A percentile compares a stretch with the other conserved stretches of the same genome.
Conservation (phyloP, 1,140 invertebrate species). For the Ephestia elutella region DNA sequence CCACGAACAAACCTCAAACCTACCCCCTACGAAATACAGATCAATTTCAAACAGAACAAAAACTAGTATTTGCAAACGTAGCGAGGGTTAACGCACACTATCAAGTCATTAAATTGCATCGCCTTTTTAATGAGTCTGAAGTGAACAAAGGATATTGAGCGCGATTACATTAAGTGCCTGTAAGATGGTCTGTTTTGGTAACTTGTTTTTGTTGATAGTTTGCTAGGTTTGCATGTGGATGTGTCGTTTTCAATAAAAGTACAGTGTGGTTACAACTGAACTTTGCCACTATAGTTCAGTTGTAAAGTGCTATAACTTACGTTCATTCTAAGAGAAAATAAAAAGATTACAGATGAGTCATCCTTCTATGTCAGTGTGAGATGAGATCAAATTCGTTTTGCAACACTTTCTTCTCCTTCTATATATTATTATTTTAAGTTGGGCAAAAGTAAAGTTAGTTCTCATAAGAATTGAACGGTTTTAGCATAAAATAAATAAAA, state of each 20-base stretch:
- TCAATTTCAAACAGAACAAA: conserved; percentile 23
- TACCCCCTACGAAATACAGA: conserved; percentile 29
- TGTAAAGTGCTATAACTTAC: too few relatives aligned
- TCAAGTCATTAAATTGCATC: conserved; percentile 75
- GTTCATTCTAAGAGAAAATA: too few relatives aligned
- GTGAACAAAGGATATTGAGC: conserved; percentile 73
- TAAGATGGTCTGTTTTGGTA: conserved; percentile 51
- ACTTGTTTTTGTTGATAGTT: conserved; percentile 20
- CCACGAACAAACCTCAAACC: conserved; percentile 34
- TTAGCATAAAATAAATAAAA: background rate
- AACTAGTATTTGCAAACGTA: conserved; percentile 61
- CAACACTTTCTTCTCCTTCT: too few relatives aligned
- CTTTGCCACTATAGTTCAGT: too few relatives aligned
- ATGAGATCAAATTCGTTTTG: too few relatives aligned
- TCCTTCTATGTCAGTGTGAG: too few relatives aligned
- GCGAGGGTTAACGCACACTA: conserved; percentile 72
- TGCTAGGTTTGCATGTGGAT: background rate
- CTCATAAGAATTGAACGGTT: too few relatives aligned
- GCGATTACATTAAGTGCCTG: conserved; percentile 71
- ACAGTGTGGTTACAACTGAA: background rate
- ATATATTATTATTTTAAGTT: too few relatives aligned
- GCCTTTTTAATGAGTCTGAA: conserved; percentile 74
- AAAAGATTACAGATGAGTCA: too few relatives aligned
- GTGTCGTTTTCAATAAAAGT: background rate
- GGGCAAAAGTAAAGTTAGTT: too few relatives aligned